These are phyloP conservation scores for Ennomos fuscantarius DNA, from an alignment of 2,888 invertebrate genomes.

Conservation along the genomic window DNA sequence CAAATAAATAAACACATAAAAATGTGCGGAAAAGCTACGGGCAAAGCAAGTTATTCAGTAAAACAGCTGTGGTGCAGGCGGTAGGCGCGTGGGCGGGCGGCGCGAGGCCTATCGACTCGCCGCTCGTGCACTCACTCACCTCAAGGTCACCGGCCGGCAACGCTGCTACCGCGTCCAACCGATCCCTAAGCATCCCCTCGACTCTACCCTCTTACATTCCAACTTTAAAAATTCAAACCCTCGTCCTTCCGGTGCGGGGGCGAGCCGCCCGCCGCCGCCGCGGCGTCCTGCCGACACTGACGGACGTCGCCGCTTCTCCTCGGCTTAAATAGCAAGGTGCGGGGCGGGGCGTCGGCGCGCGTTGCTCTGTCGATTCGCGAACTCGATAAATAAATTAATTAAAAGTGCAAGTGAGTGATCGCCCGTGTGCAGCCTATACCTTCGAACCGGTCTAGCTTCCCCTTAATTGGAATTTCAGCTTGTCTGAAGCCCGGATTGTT, in stretches of 20 bases:
- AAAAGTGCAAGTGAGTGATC: conserved; percentile 86
- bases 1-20: conserved; percentile 15
- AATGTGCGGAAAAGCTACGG: conserved; percentile 37
- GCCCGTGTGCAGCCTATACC: conserved; percentile 73
- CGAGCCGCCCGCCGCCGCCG: conserved; percentile 66
- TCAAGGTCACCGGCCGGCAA: conserved; percentile 69
- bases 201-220: conserved; percentile 61
- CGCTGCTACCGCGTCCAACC: conserved; percentile 49
- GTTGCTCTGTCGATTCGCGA: conserved; percentile 83
- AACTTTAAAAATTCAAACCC: conserved; percentile 66
- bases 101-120: conserved; percentile 69
- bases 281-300: conserved; percentile 77
- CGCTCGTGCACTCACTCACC: conserved; percentile 74
- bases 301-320: conserved; percentile 70
- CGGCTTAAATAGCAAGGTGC: conserved; percentile 73
- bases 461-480: conserved; percentile 79
- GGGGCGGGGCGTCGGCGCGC: conserved; percentile 78
- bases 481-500: conserved; percentile 62
- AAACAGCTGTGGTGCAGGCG: conserved; percentile 80
- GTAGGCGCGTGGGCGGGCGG: conserved; percentile 73
- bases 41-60: conserved; percentile 66
- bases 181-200: conserved; percentile 65
- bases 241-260: conserved; percentile 71
- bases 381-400: conserved; percentile 86
- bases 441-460: conserved; percentile 71